A percentile compares a stretch with the other conserved stretches of the same genome.
Evolutionary conservation across 2,888 invertebrate genomes (phyloP).

Genomic region (Pachliopta kotzebuea): DNA sequence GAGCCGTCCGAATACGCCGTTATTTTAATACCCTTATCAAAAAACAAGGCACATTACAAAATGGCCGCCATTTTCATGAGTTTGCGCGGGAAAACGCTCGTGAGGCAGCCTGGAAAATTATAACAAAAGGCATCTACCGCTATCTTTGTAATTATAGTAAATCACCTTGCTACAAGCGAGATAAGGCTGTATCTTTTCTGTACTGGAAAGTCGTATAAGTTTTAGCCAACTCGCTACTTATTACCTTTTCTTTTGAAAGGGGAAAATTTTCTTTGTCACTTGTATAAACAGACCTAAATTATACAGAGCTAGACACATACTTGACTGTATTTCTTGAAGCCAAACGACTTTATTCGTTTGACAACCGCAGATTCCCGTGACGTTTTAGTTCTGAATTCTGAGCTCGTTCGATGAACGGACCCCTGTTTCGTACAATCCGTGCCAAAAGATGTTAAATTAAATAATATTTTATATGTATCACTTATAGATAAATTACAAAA

Average conservation of each 20-base stretch:
- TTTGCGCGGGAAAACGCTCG: slow-evolving; percentile 75
- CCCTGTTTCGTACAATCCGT: slow-evolving; percentile 67
- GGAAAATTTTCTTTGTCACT: slow-evolving; percentile 43
- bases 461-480: slow-evolving; percentile 28
- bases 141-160: slow-evolving; percentile 82
- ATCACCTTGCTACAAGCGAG: slow-evolving; percentile 79
- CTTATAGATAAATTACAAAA: slow-evolving; percentile 17
- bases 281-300: slow-evolving; percentile 49
- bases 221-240: slow-evolving; percentile 48
- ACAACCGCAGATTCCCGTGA: slow-evolving; percentile 46
- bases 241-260: slow-evolving; percentile 49
- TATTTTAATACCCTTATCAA: slow-evolving; percentile 80
- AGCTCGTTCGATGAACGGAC: slow-evolving; percentile 73
- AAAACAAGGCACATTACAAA: slow-evolving; percentile 80
- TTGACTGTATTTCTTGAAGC: slow-evolving; percentile 42
- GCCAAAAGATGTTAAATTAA: slow-evolving; percentile 52
- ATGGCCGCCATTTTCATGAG: slow-evolving; percentile 77
- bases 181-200: slow-evolving; percentile 66
- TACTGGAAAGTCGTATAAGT: slow-evolving; percentile 62
- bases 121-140: slow-evolving; percentile 80
- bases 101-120: slow-evolving; percentile 78
- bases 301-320: slow-evolving; percentile 42
- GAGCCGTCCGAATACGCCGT: slow-evolving; percentile 69
- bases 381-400: slow-evolving; percentile 48
- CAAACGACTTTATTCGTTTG: slow-evolving; percentile 28